Evolutionary conservation across 2,113 vertebrate species (phyloP).

Genomic region (Hippoglossus stenolepis): DNA sequence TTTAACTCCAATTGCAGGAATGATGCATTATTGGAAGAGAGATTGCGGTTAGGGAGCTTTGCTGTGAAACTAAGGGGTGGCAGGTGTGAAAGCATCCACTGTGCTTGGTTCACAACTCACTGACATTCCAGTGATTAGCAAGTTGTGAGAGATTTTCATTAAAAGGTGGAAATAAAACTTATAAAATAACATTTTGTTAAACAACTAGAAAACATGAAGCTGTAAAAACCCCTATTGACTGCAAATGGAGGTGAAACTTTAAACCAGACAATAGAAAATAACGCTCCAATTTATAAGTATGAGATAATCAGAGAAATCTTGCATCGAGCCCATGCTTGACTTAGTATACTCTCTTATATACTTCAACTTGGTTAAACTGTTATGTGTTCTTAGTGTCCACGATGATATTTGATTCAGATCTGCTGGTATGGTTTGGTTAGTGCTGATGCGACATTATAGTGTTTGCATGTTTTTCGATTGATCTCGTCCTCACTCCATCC

Average conservation of each 20-base stretch:
- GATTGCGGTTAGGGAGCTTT: constrained; percentile 27
- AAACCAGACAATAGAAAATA: background rate
- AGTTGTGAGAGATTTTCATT: background rate
- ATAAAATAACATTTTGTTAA: background rate
- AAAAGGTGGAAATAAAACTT: background rate
- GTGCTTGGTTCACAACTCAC: constrained; percentile 6
- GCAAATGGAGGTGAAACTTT: background rate
- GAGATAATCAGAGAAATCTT: background rate
- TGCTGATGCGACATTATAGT: too few relatives aligned
- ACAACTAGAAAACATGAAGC: background rate
- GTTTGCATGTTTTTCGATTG: too few relatives aligned
- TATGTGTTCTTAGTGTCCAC: too few relatives aligned
- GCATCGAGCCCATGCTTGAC: background rate
- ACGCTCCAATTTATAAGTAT: background rate
- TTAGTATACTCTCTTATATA: too few relatives aligned
- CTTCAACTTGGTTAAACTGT: too few relatives aligned
- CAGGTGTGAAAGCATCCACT: constrained; percentile 2
- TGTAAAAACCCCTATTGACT: background rate
- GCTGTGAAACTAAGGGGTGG: constrained; percentile 14
- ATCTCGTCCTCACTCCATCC: too few relatives aligned
- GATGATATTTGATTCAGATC: too few relatives aligned
- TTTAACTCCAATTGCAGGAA: constrained; percentile 31
- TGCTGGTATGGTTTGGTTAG: too few relatives aligned
- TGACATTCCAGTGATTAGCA: constrained; percentile 11
- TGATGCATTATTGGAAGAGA: constrained; percentile 17